These are phyloP conservation scores for Eupithecia pulchellata DNA, from an alignment of 2,888 invertebrate genomes.

Conservation along the genomic window DNA sequence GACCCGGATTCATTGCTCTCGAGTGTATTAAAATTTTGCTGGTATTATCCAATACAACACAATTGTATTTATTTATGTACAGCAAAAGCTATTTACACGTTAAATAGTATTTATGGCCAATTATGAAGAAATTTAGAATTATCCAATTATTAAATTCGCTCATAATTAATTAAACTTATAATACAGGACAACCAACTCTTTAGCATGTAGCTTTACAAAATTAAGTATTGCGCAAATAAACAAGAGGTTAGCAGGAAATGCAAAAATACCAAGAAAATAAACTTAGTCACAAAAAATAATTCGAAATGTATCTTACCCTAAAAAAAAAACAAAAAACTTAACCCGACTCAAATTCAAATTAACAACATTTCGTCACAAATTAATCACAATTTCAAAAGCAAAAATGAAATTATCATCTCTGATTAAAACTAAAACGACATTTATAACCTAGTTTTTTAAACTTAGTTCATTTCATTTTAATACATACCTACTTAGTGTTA, in stretches of 20 bases:
- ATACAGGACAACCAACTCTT: constrained; percentile 10
- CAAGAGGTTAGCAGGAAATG: constrained; percentile 24
- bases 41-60: constrained; percentile 9
- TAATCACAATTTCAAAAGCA: constrained; percentile 56
- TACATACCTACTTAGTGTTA: constrained; percentile 1
- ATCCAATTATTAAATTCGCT: constrained; percentile 44
- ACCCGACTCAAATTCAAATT: constrained; percentile 60
- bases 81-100: constrained; percentile 43
- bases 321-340: constrained; percentile 75
- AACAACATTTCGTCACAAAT: constrained; percentile 59
- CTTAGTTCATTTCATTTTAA: background rate
- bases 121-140: constrained; percentile 29
- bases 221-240: constrained; percentile 30
- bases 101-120: constrained; percentile 35
- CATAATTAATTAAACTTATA: constrained; percentile 30
- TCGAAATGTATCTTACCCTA: constrained; percentile 46
- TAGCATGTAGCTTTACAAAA: constrained; percentile 16
- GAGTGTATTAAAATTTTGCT: too few species aligned
- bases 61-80: constrained; percentile 16
- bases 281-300: constrained; percentile 47
- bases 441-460: background rate
- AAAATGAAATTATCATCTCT: constrained; percentile 34
- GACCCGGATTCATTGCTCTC: too few species aligned
- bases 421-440: constrained; percentile 22
- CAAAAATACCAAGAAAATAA: constrained; percentile 14